These are phyloP conservation scores for Oscarella lobularis DNA, from an alignment of 37 sponge, comb jelly and placozoan species.

Conservation along the genomic window DNA sequence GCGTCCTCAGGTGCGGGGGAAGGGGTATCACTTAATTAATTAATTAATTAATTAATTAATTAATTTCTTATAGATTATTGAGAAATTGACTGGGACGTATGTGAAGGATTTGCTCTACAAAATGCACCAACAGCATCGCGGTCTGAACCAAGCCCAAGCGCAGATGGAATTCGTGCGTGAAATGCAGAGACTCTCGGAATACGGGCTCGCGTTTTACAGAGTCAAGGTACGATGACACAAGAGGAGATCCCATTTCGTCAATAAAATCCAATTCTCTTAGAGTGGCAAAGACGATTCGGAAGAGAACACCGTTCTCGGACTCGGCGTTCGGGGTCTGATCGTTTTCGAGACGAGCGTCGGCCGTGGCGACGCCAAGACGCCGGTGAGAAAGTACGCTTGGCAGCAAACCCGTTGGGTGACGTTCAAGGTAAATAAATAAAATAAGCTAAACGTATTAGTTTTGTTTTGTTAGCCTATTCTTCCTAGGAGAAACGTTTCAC, in stretches of 20 bases:
- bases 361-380: background rate
- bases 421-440: background rate
- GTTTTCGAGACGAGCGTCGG: no score
- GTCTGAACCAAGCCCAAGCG: background rate
- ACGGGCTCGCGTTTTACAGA: background rate
- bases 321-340: no score
- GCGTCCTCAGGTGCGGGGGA: no score
- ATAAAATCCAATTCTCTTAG: no score
- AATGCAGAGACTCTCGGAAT: background rate
- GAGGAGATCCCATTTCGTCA: no score
- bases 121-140: background rate
- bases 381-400: background rate
- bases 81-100: background rate
- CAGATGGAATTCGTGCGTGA: background rate
- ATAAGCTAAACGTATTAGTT: background rate
- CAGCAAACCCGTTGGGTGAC: background rate
- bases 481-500: background rate
- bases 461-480: background rate
- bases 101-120: background rate
- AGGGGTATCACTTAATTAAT: no score
- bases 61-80: no score
- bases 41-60: no score
- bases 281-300: no score
- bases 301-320: no score
- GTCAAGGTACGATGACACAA: no score